Conservation (phyloP, 2,113 vertebrate species). For the Melospiza melodia region DNA sequence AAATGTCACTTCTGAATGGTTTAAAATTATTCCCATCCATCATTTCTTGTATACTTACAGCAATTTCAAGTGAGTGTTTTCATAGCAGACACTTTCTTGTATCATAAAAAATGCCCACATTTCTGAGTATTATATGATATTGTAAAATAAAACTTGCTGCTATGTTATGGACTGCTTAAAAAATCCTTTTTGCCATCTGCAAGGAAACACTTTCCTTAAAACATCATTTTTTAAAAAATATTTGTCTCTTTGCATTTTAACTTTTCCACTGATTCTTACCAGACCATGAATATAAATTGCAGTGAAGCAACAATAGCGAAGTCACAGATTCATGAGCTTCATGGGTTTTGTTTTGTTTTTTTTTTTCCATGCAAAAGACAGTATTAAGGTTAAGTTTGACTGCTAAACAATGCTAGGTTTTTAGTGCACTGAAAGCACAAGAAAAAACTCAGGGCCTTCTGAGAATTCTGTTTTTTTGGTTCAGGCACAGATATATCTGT, state of each 20-base stretch:
- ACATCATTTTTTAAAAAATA: not conserved
- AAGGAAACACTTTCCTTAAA: not conserved
- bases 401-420: not conserved
- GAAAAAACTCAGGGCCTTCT: not conserved
- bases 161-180: not conserved
- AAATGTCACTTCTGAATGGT: not conserved
- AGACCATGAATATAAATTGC: not conserved
- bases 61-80: not conserved
- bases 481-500: not conserved
- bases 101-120: accelerated
- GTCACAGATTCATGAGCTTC: not conserved
- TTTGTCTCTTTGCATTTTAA: not conserved
- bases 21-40: slow-evolving; percentile 10
- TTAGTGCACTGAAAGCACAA: not conserved
- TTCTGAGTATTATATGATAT: not conserved
- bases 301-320: not conserved
- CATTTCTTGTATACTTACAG: not conserved
- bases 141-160: not conserved
- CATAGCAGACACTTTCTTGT: not conserved
- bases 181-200: not conserved
- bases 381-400: not conserved
- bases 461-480: not conserved
- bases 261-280: not conserved
- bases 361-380: not conserved
- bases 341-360: not conserved